Evolutionary conservation across 2,113 vertebrate genomes (phyloP).

Genomic region (Caranx melampygus): DNA sequence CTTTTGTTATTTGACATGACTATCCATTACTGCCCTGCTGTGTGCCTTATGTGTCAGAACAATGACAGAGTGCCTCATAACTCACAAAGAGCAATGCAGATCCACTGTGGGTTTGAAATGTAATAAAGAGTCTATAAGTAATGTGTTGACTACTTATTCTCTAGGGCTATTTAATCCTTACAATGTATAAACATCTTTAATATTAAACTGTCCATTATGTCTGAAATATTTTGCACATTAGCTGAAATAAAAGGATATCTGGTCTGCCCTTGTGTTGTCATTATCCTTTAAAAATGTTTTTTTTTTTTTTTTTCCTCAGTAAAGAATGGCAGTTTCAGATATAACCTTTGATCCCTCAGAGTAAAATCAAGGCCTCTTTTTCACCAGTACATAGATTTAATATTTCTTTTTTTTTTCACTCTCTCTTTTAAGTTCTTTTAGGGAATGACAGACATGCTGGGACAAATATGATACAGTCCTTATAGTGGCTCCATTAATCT

Average conservation of each 20-base stretch:
- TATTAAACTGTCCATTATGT: constrained; percentile 75
- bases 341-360: constrained; percentile 84
- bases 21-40: constrained; percentile 72
- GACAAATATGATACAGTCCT: constrained; percentile 88
- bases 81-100: constrained; percentile 73
- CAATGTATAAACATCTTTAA: constrained; percentile 77
- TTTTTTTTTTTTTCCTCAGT: constrained; percentile 69
- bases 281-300: constrained; percentile 80
- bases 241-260: constrained; percentile 80
- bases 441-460: constrained; percentile 96
- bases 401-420: constrained; percentile 80
- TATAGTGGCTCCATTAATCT: constrained; percentile 76
- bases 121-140: constrained; percentile 76
- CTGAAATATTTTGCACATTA: constrained; percentile 67
- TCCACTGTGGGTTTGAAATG: constrained; percentile 67
- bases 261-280: constrained; percentile 77
- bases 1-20: constrained; percentile 80
- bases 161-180: constrained; percentile 75
- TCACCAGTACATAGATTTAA: constrained; percentile 85
- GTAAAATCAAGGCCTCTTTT: constrained; percentile 88
- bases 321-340: constrained; percentile 89
- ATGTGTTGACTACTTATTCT: constrained; percentile 72
- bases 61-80: constrained; percentile 70
- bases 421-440: constrained; percentile 83
- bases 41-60: constrained; percentile 75